These are phyloP conservation scores for Meleagris gallopavo DNA, from an alignment of 2,113 vertebrate species.

Conservation along the genomic window DNA sequence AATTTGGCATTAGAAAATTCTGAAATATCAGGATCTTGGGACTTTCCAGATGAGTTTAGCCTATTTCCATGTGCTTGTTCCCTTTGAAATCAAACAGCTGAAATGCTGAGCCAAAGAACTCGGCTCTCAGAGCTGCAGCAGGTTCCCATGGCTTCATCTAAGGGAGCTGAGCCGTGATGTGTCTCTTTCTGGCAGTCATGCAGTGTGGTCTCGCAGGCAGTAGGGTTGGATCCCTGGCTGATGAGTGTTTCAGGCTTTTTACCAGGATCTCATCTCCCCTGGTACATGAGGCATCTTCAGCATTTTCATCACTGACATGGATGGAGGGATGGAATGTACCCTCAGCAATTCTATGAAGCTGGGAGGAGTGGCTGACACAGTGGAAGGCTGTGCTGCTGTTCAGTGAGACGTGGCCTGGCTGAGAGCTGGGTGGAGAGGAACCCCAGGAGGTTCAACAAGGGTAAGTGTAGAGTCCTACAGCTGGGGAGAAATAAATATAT, in stretches of 20 bases:
- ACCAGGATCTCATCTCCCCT: background rate
- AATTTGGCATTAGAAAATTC: constrained; percentile 36
- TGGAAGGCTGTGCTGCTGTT: too few species aligned
- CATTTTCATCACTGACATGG: too few species aligned
- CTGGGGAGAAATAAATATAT: too few species aligned
- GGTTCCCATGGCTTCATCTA: constrained; percentile 33
- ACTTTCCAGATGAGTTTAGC: background rate
- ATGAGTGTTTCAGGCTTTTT: background rate
- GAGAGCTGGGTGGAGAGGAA: too few species aligned
- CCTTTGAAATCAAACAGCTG: background rate
- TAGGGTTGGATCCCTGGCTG: background rate
- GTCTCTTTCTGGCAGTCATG: background rate
- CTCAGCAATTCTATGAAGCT: too few species aligned
- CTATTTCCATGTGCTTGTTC: background rate
- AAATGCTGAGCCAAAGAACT: background rate
- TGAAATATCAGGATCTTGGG: background rate
- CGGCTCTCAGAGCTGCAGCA: background rate
- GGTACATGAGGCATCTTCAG: background rate
- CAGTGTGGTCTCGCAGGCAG: background rate
- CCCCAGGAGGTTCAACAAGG: too few species aligned
- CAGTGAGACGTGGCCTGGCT: too few species aligned
- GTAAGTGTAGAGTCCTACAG: too few species aligned
- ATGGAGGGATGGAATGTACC: too few species aligned
- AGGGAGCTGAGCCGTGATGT: constrained; percentile 8
- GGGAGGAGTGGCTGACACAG: too few species aligned